Evolutionary conservation across 2,113 vertebrate species (phyloP).

Genomic region (Mus spicilegus): DNA sequence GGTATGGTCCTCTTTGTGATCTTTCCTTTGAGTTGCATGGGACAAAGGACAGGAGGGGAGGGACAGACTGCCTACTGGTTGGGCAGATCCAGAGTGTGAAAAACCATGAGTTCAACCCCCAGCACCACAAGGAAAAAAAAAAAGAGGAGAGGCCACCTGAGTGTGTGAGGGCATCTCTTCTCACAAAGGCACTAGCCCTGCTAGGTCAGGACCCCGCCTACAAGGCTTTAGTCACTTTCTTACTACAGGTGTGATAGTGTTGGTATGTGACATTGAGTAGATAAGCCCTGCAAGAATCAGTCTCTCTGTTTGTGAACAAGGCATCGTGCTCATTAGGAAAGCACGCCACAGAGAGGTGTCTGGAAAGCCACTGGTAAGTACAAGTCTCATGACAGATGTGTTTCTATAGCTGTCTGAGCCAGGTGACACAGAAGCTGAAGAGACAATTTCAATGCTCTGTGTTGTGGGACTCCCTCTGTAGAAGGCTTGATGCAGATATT

Average conservation of each 20-base stretch:
- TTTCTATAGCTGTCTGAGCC: not conserved
- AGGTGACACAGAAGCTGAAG: not conserved
- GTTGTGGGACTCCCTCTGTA: not conserved
- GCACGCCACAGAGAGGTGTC: not conserved
- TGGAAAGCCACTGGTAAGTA: not conserved
- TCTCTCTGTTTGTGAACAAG: not conserved
- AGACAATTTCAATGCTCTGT: too few relatives aligned
- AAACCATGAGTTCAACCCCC: not conserved
- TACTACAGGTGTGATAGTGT: not conserved
- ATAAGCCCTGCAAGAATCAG: not conserved
- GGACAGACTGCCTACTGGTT: not conserved
- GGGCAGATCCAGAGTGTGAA: not conserved
- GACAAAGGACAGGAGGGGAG: not conserved
- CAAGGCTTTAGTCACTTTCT: not conserved
- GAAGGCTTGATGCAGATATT: not conserved
- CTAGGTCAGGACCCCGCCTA: not conserved
- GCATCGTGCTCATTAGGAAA: not conserved
- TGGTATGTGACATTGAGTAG: not conserved
- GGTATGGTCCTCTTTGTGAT: not conserved
- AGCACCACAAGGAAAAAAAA: not conserved
- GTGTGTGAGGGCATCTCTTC: not conserved
- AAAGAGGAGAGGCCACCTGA: not conserved
- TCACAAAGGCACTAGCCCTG: too few relatives aligned
- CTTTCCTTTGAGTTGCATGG: not conserved
- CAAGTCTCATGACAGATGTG: not conserved